Evolutionary conservation across 1,140 invertebrate species (phyloP).

Genomic region (Apis dorsata): DNA sequence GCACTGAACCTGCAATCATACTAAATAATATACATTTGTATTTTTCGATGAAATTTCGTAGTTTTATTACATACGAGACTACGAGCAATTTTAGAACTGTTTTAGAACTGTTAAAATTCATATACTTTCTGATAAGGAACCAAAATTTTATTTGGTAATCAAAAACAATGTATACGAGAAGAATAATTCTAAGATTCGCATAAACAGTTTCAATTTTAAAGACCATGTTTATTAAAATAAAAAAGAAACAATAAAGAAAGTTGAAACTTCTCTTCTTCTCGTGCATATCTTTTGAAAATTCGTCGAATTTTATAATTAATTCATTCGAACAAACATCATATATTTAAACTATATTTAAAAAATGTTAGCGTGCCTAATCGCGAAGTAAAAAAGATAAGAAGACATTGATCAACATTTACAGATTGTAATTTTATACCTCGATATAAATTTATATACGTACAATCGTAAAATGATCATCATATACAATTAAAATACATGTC

Average conservation of each 20-base stretch:
- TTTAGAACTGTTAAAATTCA: conserved; percentile 28
- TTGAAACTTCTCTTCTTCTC: conserved; percentile 35
- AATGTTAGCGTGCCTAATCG: conserved; percentile 52
- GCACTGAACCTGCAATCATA: conserved; percentile 35
- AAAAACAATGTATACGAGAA: conserved; percentile 34
- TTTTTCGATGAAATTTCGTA: conserved; percentile 43
- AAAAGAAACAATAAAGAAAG: neutral
- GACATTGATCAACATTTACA: conserved; percentile 12
- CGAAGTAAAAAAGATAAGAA: conserved; percentile 23
- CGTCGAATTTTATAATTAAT: conserved; percentile 51
- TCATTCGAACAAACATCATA: conserved; percentile 26
- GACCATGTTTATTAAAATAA: neutral
- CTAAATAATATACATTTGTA: conserved; percentile 49
- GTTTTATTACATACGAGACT: neutral
- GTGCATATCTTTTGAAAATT: conserved; percentile 34
- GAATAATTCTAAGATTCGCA: conserved; percentile 11
- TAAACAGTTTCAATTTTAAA: conserved; percentile 9
- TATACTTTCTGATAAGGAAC: conserved; percentile 31
- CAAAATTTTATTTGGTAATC: conserved; percentile 39
- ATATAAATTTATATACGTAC: conserved; percentile 37
- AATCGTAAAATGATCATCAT: neutral
- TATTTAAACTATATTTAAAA: conserved; percentile 41
- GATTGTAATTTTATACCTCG: conserved; percentile 42
- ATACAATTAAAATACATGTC: conserved; percentile 10
- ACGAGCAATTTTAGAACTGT: conserved; percentile 28